Conservation (phyloP, 53 echinoderm and acorn worm genomes). For the Henricia sp. region DNA sequence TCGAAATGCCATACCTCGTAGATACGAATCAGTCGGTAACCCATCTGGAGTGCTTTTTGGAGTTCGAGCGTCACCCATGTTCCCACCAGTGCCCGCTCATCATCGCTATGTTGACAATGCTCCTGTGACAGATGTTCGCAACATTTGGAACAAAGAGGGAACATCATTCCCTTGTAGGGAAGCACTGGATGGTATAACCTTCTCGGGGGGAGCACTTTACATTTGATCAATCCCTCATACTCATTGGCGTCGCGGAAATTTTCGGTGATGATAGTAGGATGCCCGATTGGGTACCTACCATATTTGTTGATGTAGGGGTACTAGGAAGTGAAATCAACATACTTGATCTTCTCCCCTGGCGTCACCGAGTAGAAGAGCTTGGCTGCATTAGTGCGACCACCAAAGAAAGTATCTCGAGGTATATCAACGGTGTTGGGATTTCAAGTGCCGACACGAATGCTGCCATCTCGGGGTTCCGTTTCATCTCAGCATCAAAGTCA, state of each 20-base stretch:
- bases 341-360: constrained; percentile 60
- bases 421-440: neutral
- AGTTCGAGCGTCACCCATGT: constrained; percentile 62
- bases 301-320: constrained; percentile 78
- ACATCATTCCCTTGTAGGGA: constrained; percentile 35
- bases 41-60: constrained; percentile 47
- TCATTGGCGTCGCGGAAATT: constrained; percentile 16
- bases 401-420: constrained; percentile 29
- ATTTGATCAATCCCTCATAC: constrained; percentile 35
- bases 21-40: constrained; percentile 23
- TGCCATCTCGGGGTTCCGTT: neutral
- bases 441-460: neutral
- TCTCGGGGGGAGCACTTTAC: constrained; percentile 48
- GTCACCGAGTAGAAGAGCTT: neutral
- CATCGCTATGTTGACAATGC: constrained; percentile 36
- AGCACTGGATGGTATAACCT: constrained; percentile 44
- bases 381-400: neutral
- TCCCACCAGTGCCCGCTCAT: constrained; percentile 38
- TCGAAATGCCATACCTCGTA: constrained; percentile 57
- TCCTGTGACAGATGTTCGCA: constrained; percentile 8
- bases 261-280: constrained; percentile 26
- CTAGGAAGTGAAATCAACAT: constrained; percentile 65
- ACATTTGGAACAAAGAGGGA: constrained; percentile 44
- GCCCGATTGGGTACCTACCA: constrained; percentile 33
- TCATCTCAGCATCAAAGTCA: constrained; percentile 4